These are phyloP conservation scores for Parapristionchus giblindavisi DNA, from an alignment of 2,888 invertebrate genomes.

Conservation along the genomic window DNA sequence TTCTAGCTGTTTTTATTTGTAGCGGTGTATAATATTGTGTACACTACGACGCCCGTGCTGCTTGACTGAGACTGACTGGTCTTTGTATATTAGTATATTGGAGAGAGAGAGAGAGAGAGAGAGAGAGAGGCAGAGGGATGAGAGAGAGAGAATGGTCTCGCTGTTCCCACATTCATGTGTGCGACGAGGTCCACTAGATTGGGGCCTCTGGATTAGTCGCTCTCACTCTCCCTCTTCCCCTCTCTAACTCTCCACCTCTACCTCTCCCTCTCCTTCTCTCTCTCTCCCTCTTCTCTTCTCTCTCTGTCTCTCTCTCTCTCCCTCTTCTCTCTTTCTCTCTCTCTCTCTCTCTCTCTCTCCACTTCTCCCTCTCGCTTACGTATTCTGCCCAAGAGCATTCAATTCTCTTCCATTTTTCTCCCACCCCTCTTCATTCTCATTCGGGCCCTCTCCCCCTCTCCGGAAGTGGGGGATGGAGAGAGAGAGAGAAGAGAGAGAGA, in stretches of 20 bases:
- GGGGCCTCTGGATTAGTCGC: background rate
- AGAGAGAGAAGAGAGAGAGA: background rate
- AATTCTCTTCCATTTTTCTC: conserved; percentile 6
- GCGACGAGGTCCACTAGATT: too few relatives aligned
- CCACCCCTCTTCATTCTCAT: conserved; percentile 1
- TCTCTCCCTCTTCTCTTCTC: conserved; percentile 15
- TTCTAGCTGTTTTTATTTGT: too few relatives aligned
- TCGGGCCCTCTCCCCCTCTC: conserved; percentile 25
- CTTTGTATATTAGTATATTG: too few relatives aligned
- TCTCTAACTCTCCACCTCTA: conserved; percentile 14
- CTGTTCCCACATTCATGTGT: background rate
- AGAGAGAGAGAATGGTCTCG: background rate
- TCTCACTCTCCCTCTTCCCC: conserved; percentile 8
- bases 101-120: background rate
- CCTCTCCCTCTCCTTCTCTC: conserved; percentile 2
- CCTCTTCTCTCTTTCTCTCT: conserved; percentile 5
- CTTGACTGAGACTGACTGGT: too few relatives aligned
- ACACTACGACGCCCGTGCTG: too few relatives aligned
- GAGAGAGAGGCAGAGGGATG: background rate
- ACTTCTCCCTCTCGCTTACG: conserved; percentile 27
- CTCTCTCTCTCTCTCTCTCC: conserved; percentile 31
- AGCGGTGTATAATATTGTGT: too few relatives aligned
- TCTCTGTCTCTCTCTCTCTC: conserved; percentile 7
- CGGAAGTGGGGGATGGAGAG: conserved; percentile 1
- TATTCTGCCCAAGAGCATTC: too few relatives aligned